A percentile compares a stretch with the other conserved stretches of the same genome.
Evolutionary conservation across 2,888 invertebrate species (phyloP).

Genomic region (Himalopsyche tibetana): DNA sequence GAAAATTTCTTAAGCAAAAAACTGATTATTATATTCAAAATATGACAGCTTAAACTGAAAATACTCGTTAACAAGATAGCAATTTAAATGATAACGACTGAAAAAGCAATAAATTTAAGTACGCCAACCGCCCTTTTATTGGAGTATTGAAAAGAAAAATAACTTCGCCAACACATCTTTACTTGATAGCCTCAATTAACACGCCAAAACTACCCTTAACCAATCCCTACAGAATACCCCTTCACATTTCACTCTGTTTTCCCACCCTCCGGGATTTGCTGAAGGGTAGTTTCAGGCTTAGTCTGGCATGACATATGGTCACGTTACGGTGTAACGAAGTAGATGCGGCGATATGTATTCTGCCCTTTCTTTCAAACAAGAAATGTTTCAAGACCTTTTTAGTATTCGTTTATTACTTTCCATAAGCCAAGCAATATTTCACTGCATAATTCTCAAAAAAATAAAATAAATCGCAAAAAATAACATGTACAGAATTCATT

Average conservation of each 20-base stretch:
- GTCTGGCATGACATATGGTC: slow-evolving; percentile 50
- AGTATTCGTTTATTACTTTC: not conserved
- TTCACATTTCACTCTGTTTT: not conserved
- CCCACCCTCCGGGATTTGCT: slow-evolving; percentile 48
- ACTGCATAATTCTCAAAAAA: too few relatives aligned
- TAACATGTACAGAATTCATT: too few relatives aligned
- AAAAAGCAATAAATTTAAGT: not conserved
- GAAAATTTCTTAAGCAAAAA: too few relatives aligned
- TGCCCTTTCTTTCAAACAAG: slow-evolving; percentile 30
- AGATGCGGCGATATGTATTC: slow-evolving; percentile 16
- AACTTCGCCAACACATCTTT: slow-evolving; percentile 21
- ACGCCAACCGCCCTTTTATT: slow-evolving; percentile 12
- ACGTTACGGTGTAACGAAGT: slow-evolving; percentile 25
- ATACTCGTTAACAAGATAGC: too few relatives aligned
- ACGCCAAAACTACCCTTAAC: slow-evolving; percentile 31
- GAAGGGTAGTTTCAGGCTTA: slow-evolving; percentile 50
- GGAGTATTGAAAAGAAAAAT: slow-evolving; percentile 30
- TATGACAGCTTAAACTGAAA: too few relatives aligned
- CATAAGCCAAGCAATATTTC: too few relatives aligned
- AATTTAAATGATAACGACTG: not conserved
- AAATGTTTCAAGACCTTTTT: slow-evolving; percentile 2
- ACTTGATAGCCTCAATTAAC: slow-evolving; percentile 30
- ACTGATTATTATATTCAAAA: too few relatives aligned
- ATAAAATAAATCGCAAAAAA: too few relatives aligned
- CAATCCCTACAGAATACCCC: slow-evolving; percentile 31